Conservation (phyloP, 1,140 invertebrate genomes). For the Cotesia vestalis region DNA sequence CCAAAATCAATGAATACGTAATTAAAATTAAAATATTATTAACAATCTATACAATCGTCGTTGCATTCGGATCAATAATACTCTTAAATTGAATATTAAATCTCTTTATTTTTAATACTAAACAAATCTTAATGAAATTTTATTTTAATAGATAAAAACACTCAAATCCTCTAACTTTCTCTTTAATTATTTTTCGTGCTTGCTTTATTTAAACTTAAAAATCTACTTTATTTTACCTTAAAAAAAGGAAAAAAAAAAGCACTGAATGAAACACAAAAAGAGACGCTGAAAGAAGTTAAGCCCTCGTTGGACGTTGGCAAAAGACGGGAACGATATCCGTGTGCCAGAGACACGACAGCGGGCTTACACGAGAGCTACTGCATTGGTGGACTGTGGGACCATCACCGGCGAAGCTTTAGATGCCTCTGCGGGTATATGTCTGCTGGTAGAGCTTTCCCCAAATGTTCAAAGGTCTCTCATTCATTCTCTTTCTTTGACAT, state of each 20-base stretch:
- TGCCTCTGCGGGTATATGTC: constrained; percentile 25
- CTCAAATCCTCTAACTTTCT: too few species aligned
- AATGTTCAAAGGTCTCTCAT: constrained; percentile 18
- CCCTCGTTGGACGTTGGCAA: constrained; percentile 29
- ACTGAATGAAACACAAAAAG: constrained; percentile 30
- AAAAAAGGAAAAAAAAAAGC: neutral
- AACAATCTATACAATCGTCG: too few species aligned
- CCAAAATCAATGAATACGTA: neutral
- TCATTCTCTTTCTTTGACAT: constrained; percentile 12
- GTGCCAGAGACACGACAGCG: constrained; percentile 29
- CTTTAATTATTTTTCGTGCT: neutral
- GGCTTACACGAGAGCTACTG: constrained; percentile 31
- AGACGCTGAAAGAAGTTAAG: constrained; percentile 35
- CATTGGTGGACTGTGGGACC: constrained; percentile 22
- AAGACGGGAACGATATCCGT: constrained; percentile 21
- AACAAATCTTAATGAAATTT: too few species aligned
- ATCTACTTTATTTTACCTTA: constrained; percentile 1
- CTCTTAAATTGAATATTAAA: too few species aligned
- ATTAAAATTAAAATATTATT: neutral
- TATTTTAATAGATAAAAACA: too few species aligned
- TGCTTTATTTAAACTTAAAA: neutral
- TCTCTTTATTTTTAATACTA: too few species aligned
- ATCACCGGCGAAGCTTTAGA: constrained; percentile 29
- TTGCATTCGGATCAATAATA: too few species aligned
- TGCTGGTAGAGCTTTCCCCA: neutral